Evolutionary conservation across 2,888 invertebrate genomes (phyloP), one percentile per base, ranked within the genome.

Genomic region (Aleiodes testaceus): DNA sequence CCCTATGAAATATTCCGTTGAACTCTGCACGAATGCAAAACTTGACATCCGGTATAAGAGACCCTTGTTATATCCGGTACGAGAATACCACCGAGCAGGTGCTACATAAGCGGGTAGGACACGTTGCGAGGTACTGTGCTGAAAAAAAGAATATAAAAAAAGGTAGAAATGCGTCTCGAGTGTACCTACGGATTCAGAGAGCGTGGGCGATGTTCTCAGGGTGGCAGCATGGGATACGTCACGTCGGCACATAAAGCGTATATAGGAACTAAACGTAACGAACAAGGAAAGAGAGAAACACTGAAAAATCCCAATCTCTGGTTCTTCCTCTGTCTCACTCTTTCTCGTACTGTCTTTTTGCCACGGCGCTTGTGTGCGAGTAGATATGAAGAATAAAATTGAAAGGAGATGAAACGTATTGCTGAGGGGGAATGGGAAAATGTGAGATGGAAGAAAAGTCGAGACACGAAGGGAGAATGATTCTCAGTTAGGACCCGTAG

Each of bases 201-300:
- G 80, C 82, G 84, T 84, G 80, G 84, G 84, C 84, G 84, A 80
- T 76, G 82, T 84, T 84, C 84, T 84, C 84, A 84, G 84, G 83
- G 83, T 84, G 82, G 82, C 77, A 82, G 82, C 78, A 78, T 84
- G 78, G 78, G 81, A 83, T 83, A 81, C 84, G 82, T 83, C 84
- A 84, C 83, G 71, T 67, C 55, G 47, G 49, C 44, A 44, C 16
- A 79, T 78, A 63, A 79, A 65, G 72, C 67, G 75, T 75, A 55
- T 55, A 72, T 67, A 55, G 70, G 72, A 63, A 72, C 73, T 76
- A 77, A 77, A 75, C 74, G 72, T 74, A 77, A 49, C 44, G 53
- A 72, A 67, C 64, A 75, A 77, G 74, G 73, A 77, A 74, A 77
- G 77, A 74, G 66, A 73, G 73, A 65, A 68, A 65, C 64, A 66